These are phyloP conservation scores for Pseudomyrmex cubaensis DNA, from an alignment of 1,140 invertebrate genomes.

Conservation along the genomic window DNA sequence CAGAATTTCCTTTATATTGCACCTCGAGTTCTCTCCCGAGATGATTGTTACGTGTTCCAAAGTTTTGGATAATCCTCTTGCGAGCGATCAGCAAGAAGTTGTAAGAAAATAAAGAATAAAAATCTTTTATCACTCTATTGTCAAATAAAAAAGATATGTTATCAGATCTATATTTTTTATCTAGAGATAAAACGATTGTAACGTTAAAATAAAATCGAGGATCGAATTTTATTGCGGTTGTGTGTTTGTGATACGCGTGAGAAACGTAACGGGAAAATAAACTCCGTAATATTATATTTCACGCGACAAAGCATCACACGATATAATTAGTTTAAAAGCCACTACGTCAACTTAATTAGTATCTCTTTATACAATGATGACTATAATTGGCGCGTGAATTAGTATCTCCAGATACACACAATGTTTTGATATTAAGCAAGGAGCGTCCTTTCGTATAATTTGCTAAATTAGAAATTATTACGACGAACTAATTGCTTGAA, in stretches of 20 bases:
- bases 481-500: not conserved
- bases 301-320: not conserved
- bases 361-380: not conserved
- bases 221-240: not conserved
- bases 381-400: not conserved
- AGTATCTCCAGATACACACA: not conserved
- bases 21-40: conserved; percentile 36
- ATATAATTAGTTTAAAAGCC: conserved; percentile 52
- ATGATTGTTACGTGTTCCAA: conserved; percentile 12
- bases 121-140: not conserved
- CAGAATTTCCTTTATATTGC: conserved; percentile 46
- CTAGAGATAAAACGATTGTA: not conserved
- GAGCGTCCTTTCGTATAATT: not conserved
- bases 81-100: not conserved
- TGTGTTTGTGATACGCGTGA: not conserved
- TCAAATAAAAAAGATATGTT: not conserved
- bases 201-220: not conserved
- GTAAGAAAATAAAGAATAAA: not conserved
- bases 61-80: conserved; percentile 14
- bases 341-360: conserved; percentile 32
- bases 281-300: not conserved
- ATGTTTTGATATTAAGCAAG: not conserved
- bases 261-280: not conserved
- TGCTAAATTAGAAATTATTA: conserved; percentile 26
- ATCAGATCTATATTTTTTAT: not conserved